These are phyloP conservation scores for Tokudaia muenninki DNA, from an alignment of 2,797 vertebrate species.

Conservation along the genomic window DNA sequence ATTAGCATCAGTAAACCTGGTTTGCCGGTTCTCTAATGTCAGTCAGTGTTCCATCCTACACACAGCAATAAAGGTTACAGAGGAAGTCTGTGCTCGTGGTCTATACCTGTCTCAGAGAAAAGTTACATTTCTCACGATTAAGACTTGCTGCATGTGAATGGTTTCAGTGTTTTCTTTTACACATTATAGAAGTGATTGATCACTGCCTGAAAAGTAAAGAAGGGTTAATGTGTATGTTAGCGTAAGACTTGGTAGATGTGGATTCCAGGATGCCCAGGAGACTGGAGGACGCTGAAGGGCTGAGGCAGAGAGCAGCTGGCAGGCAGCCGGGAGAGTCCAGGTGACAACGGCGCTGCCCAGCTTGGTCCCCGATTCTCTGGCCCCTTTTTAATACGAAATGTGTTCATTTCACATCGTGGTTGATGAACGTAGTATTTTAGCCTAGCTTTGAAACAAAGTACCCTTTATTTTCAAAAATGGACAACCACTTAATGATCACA, in stretches of 20 bases:
- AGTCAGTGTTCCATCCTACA: conserved; percentile 57
- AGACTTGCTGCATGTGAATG: conserved; percentile 54
- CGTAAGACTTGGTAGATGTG: neutral
- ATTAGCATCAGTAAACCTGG: conserved; percentile 47
- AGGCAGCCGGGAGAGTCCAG: neutral
- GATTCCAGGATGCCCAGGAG: neutral
- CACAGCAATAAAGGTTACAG: conserved; percentile 21
- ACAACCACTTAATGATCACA: neutral
- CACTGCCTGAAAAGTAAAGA: conserved; percentile 37
- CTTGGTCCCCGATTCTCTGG: neutral
- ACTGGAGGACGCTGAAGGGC: neutral
- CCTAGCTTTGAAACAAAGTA: conserved; percentile 50
- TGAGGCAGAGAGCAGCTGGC: neutral
- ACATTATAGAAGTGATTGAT: conserved; percentile 45
- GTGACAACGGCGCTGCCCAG: neutral
- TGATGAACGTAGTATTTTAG: conserved; percentile 8
- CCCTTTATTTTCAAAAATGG: neutral
- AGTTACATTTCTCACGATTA: conserved; percentile 45
- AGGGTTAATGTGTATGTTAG: neutral
- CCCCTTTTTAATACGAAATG: neutral
- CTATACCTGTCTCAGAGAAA: conserved; percentile 46
- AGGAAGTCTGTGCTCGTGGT: conserved; percentile 48
- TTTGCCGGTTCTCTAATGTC: conserved; percentile 54
- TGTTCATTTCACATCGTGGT: neutral
- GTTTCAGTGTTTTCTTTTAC: conserved; percentile 27